Evolutionary conservation across 1,140 invertebrate genomes (phyloP), one percentile per base, ranked within the genome.

Genomic region (Drosophila hydei): DNA sequence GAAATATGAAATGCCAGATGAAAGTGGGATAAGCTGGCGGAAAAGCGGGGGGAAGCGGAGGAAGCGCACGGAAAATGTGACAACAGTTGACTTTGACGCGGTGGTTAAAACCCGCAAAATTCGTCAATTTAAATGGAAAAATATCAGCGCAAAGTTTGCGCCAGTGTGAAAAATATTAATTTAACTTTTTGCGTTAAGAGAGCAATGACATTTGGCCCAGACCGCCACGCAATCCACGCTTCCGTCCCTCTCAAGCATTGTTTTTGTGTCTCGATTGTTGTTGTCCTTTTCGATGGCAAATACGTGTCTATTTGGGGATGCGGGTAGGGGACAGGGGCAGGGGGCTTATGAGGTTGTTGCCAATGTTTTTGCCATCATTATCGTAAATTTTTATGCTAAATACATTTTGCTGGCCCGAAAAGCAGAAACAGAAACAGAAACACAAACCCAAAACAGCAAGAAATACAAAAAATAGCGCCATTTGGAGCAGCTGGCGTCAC

Each of bases 371-470:
- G 72, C 56, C 64, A 68, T 84, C 75, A 90, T 90, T 90, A 90
- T 90, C 89, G 89, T 90, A 90, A 90, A 90, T 87, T 90, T 90
- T 90, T 89, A 90, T 90, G 89, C 84, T 90, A 90, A 90, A 90
- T 89, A 90, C 89, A 77, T 83, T 90, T 90, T 59, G 78, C 58
- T 85, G 47, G 54, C 62, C 65, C 58, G 23, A 65, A 65, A 55
- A 73, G 78, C 54, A 74, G 55, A 68, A 48, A 76, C 43, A 48
- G 47, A 38, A 58, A 58, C 50, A 45, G 36, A 47, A 73, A 16
- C 65, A 61, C 27, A 70, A 56, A 45, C n/a, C 60, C 59, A 75
- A 43, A 78, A 45, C 60, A 70, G 52, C 61, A 19, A 16, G 19
- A 56, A 25, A 63, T 33, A 45, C 21, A 63, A 50, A 74, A 62